These are phyloP conservation scores for Rhinopomastus cyanomelas DNA, from an alignment of 2,113 vertebrate genomes.

Conservation along the genomic window DNA sequence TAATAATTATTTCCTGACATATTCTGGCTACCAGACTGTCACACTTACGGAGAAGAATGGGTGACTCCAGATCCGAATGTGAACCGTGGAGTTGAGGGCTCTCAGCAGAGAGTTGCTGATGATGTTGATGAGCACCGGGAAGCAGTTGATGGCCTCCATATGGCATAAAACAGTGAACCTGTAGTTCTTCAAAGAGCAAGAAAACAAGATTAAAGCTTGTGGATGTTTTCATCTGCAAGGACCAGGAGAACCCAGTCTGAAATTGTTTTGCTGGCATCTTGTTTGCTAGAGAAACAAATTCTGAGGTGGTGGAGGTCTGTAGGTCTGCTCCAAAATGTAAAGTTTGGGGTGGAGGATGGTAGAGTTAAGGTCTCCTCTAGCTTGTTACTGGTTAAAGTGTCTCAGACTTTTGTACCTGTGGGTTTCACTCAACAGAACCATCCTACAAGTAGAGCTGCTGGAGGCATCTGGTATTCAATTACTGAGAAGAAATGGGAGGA, in stretches of 20 bases:
- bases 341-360: neutral
- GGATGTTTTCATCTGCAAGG: neutral
- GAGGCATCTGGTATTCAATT: neutral
- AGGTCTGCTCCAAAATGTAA: neutral
- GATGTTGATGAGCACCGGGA: slow-evolving; percentile 84
- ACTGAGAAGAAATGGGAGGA: neutral
- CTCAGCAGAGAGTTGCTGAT: slow-evolving; percentile 84
- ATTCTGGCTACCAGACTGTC: neutral
- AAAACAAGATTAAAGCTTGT: neutral
- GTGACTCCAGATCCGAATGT: slow-evolving; percentile 82
- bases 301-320: neutral
- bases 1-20: neutral
- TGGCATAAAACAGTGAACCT: slow-evolving; percentile 82
- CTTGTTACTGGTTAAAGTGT: neutral
- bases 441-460: neutral
- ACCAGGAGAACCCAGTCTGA: neutral
- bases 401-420: neutral
- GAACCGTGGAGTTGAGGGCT: slow-evolving; percentile 73
- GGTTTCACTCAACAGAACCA: neutral
- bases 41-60: slow-evolving; percentile 61
- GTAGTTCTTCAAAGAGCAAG: slow-evolving; percentile 73
- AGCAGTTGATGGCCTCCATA: slow-evolving; percentile 79
- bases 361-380: neutral
- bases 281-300: neutral
- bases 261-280: neutral